phyloP scores from a whole-genome alignment of 2,888 invertebrate species.

The Seira sanloemensis region DNA sequence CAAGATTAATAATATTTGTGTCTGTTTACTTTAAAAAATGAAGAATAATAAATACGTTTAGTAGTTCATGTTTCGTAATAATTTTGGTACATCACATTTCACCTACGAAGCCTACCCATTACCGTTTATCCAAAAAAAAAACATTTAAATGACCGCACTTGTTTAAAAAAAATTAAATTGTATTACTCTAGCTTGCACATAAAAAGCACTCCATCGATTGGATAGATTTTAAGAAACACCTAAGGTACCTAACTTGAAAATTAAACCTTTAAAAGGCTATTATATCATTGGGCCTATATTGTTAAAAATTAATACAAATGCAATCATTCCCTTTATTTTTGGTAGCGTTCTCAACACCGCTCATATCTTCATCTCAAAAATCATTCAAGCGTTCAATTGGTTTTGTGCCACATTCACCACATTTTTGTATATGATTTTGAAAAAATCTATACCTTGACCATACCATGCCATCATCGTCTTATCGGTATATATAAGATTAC shows the following conservation, averaged over 20 bases:
- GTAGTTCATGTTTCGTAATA: background rate
- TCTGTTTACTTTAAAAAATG: background rate
- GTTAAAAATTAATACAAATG: conserved; percentile 50
- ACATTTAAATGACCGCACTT: too few species aligned
- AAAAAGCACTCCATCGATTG: conserved; percentile 44
- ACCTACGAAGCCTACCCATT: background rate
- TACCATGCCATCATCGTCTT: background rate
- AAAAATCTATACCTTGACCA: background rate
- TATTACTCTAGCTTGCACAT: too few species aligned
- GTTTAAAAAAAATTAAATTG: too few species aligned
- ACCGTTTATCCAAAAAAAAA: background rate
- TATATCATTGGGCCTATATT: conserved; percentile 8
- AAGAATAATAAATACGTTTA: background rate
- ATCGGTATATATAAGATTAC: background rate
- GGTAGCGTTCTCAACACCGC: conserved; percentile 9
- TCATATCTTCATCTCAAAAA: conserved; percentile 12
- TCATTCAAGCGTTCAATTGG: background rate
- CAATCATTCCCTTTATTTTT: conserved; percentile 44
- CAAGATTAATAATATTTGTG: background rate
- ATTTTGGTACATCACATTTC: background rate
- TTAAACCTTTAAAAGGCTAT: background rate
- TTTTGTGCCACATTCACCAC: background rate
- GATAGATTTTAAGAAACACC: background rate
- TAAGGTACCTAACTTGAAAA: background rate
- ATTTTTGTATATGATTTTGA: background rate